These are phyloP conservation scores for Antheraea yamamai DNA, from an alignment of 2,888 invertebrate genomes.

Conservation along the genomic window DNA sequence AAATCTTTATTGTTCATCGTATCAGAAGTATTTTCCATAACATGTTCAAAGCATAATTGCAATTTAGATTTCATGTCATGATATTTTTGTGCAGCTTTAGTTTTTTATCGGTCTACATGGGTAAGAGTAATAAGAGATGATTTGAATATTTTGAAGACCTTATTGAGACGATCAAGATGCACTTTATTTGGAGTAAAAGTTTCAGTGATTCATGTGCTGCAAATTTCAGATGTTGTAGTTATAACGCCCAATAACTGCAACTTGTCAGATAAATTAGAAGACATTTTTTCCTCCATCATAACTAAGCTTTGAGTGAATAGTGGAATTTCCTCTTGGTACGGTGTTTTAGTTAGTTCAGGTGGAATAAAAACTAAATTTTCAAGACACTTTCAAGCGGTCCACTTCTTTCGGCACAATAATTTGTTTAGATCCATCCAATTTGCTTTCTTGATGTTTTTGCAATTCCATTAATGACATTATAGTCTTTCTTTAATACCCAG, in stretches of 20 bases:
- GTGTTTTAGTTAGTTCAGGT: no score
- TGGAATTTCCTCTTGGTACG: neutral
- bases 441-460: no score
- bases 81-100: neutral
- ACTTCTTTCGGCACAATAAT: no score
- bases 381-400: no score
- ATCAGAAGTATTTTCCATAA: neutral
- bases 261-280: neutral
- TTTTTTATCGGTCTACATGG: neutral
- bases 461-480: no score
- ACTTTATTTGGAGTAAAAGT: neutral
- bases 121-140: neutral
- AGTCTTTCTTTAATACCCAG: no score
- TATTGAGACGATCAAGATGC: neutral
- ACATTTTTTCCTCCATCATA: neutral
- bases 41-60: neutral
- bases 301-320: neutral
- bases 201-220: neutral
- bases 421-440: no score
- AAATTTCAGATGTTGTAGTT: neutral
- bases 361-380: no score
- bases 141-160: neutral
- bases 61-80: neutral
- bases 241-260: neutral
- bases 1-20: constrained; percentile 2